phyloP scores from a whole-genome alignment of 2,888 invertebrate species.

The Azorinus chamasolen region DNA sequence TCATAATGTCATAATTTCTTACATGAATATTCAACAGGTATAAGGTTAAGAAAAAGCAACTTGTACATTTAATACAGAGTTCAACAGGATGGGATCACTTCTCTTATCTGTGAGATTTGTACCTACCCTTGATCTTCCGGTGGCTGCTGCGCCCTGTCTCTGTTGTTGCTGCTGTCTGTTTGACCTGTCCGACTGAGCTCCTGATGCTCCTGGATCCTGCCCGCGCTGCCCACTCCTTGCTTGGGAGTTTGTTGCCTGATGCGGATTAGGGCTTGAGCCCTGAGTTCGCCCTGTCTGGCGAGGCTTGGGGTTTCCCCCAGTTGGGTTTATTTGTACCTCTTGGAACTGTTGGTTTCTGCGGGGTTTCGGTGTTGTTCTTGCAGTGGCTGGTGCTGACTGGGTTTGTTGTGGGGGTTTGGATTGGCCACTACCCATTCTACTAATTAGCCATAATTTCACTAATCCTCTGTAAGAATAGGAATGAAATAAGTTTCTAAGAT shows the following conservation, averaged over 20 bases:
- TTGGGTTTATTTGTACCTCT: slow-evolving; percentile 52
- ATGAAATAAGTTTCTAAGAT: no score
- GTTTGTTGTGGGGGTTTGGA: slow-evolving; percentile 43
- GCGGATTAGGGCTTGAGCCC: slow-evolving; percentile 50
- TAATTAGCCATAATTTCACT: neutral
- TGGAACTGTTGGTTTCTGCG: slow-evolving; percentile 58
- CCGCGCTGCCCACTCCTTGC: slow-evolving; percentile 22
- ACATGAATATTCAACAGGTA: no score
- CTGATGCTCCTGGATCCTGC: slow-evolving; percentile 57
- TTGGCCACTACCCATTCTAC: slow-evolving; percentile 56
- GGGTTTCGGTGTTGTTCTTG: slow-evolving; percentile 46
- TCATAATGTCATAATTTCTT: no score
- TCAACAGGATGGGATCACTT: no score
- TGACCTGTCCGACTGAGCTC: slow-evolving; percentile 31
- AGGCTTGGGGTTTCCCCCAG: slow-evolving; percentile 40
- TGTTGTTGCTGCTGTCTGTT: slow-evolving; percentile 18
- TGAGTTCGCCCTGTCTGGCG: slow-evolving; percentile 31
- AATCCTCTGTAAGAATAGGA: no score
- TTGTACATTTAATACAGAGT: no score
- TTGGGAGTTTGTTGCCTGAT: slow-evolving; percentile 13
- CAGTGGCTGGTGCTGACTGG: slow-evolving; percentile 58
- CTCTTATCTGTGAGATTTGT: no score
- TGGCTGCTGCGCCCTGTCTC: slow-evolving; percentile 42
- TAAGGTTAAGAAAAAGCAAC: no score
- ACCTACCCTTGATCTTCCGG: slow-evolving; percentile 12